Conservation (phyloP, 2,113 vertebrate species). For the Antechinus stuartii region DNA sequence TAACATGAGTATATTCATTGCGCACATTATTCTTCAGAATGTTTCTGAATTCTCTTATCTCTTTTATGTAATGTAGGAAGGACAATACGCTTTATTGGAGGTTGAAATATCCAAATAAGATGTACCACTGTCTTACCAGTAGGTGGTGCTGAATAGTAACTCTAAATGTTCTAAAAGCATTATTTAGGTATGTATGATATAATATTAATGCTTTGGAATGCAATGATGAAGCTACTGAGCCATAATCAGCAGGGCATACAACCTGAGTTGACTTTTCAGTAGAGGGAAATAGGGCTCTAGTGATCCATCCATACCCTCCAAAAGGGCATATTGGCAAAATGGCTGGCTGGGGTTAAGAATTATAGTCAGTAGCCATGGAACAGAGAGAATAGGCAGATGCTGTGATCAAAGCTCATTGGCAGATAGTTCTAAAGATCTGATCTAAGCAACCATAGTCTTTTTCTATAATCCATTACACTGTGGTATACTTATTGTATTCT, state of each 20-base stretch:
- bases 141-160: slow-evolving; percentile 74
- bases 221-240: not conserved
- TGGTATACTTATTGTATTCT: not conserved
- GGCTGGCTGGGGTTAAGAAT: not conserved
- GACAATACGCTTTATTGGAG: not conserved
- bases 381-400: not conserved
- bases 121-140: slow-evolving; percentile 58
- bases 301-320: not conserved
- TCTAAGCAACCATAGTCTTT: too few relatives aligned
- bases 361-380: not conserved
- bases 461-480: accelerated
- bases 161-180: slow-evolving; percentile 42
- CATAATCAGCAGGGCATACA: not conserved
- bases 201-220: not conserved
- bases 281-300: not conserved
- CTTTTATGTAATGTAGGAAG: not conserved
- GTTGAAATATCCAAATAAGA: not conserved
- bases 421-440: not conserved
- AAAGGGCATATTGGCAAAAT: not conserved
- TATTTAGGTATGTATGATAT: not conserved
- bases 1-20: not conserved
- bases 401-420: not conserved
- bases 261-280: not conserved
- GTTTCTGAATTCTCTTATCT: not conserved
- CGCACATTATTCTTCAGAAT: not conserved